Percentiles rank a stretch among this genome's conserved stretches.
These are phyloP conservation scores for Caenorhabditis briggsae DNA, from an alignment of 1,140 invertebrate species.

Conservation along the genomic window DNA sequence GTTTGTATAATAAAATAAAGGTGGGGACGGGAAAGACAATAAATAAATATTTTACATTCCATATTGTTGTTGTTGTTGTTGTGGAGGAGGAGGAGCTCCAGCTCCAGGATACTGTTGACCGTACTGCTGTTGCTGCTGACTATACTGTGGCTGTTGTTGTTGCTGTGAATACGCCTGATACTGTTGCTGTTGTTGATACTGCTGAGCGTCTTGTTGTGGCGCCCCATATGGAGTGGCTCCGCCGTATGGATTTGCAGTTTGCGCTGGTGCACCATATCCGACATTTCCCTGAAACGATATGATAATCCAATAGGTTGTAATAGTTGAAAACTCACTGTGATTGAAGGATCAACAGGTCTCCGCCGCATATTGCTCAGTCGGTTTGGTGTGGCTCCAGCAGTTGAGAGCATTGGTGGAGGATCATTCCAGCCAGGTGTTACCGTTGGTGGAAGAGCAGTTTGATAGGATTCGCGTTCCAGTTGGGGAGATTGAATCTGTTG, in stretches of 20 bases:
- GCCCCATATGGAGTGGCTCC: not conserved
- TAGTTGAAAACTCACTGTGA: not conserved
- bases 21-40: not conserved
- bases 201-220: not conserved
- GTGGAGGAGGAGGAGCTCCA: not conserved
- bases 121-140: not conserved
- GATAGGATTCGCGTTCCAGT: constrained; percentile 24
- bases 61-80: not conserved
- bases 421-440: constrained; percentile 41
- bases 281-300: constrained; percentile 6
- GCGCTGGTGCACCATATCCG: constrained; percentile 2
- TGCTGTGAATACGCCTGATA: constrained; percentile 22
- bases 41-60: constrained; percentile 10
- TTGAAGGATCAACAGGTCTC: constrained; percentile 21
- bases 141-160: not conserved
- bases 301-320: not conserved
- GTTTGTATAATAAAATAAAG: not conserved
- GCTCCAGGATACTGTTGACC: constrained; percentile 36
- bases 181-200: constrained; percentile 15
- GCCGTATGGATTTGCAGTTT: constrained; percentile 9
- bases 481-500: constrained; percentile 1
- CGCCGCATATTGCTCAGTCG: constrained; percentile 41
- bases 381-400: constrained; percentile 1
- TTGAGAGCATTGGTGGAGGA: constrained; percentile 27
- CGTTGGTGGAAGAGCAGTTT: constrained; percentile 31